phyloP scores from a whole-genome alignment of 1,140 invertebrate genomes.

The Ladona fulva region DNA sequence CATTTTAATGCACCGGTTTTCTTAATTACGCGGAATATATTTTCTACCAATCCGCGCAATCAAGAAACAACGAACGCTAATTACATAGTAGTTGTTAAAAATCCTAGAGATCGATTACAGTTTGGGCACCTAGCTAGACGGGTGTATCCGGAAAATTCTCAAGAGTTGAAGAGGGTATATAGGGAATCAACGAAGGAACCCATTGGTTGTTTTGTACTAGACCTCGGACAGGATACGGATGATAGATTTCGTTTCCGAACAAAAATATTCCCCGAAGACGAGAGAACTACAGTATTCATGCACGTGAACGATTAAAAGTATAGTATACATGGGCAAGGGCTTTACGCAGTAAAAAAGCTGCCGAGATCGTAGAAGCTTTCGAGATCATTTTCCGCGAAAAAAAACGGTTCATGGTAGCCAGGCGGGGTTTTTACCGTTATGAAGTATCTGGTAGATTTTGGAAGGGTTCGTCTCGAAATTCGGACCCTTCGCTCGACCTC shows the following conservation, averaged over 20 bases:
- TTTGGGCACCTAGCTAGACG: too few relatives aligned
- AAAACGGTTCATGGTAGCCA: too few relatives aligned
- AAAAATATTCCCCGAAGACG: neutral
- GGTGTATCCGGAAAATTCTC: neutral
- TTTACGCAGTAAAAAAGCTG: neutral
- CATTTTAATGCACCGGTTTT: neutral
- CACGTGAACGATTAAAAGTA: neutral
- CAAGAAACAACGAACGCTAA: neutral
- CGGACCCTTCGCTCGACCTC: too few relatives aligned
- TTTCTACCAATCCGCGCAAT: neutral
- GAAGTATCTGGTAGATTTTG: too few relatives aligned
- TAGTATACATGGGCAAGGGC: neutral
- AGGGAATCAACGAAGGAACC: neutral
- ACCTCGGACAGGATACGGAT: neutral
- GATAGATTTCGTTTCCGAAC: neutral
- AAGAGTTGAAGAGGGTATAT: neutral
- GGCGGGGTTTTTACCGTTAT: too few relatives aligned
- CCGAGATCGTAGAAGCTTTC: neutral
- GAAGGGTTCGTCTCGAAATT: too few relatives aligned
- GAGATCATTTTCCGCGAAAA: neutral
- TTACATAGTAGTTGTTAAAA: too few relatives aligned
- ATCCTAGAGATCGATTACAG: too few relatives aligned
- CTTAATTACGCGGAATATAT: too few relatives aligned
- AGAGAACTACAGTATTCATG: neutral
- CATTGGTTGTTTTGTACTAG: neutral